Evolutionary conservation across 2,113 vertebrate genomes (phyloP).

Genomic region (Dasyprocta punctata): DNA sequence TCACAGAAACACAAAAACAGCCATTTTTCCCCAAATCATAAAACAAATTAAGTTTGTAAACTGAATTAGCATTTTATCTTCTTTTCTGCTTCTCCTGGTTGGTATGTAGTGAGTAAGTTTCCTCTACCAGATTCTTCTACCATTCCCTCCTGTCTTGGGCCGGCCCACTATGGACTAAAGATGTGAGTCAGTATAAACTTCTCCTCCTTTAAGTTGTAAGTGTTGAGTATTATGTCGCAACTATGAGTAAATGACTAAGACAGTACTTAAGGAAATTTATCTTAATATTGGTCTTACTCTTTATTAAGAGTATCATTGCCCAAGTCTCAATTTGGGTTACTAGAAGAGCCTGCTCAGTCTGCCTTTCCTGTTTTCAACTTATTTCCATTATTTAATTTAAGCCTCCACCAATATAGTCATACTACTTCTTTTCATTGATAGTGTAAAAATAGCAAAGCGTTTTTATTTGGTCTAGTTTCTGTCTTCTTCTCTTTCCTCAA

Average conservation of each 20-base stretch:
- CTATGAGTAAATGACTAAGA: background rate
- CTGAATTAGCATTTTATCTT: background rate
- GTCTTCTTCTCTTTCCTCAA: background rate
- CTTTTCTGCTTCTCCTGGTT: background rate
- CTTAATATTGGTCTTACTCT: background rate
- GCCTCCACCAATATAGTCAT: background rate
- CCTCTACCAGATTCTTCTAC: background rate
- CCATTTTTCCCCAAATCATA: background rate
- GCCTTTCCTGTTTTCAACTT: background rate
- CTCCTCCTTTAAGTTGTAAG: too few species aligned
- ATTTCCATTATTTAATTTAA: background rate
- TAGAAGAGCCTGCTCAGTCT: background rate
- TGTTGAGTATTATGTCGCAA: background rate
- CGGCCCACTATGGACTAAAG: too few species aligned
- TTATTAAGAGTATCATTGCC: background rate
- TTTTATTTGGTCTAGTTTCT: constrained; percentile 14
- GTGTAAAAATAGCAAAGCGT: constrained; percentile 30
- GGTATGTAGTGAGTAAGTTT: background rate
- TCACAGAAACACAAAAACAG: background rate
- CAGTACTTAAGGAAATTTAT: background rate
- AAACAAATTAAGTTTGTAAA: background rate
- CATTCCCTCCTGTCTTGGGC: background rate
- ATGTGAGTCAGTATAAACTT: too few species aligned
- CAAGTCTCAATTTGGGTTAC: background rate
- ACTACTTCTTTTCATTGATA: background rate